phyloP scores from a whole-genome alignment of 2,113 vertebrate genomes.

The Myxocyprinus asiaticus region DNA sequence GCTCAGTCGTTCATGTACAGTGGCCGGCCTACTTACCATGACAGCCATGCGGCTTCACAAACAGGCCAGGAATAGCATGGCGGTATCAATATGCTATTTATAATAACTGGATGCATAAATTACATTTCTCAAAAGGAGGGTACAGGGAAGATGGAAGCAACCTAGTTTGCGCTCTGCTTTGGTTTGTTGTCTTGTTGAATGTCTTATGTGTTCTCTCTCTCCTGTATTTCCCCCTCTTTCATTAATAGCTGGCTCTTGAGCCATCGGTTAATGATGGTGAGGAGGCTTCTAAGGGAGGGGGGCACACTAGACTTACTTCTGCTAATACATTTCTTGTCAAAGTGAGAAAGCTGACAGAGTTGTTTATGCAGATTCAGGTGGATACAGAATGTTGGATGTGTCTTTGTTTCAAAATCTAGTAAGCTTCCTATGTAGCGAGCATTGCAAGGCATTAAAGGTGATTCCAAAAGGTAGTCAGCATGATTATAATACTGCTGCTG shows the following conservation, averaged over 20 bases:
- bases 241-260: constrained; percentile 50
- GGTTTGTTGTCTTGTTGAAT: constrained; percentile 57
- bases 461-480: no score
- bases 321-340: constrained; percentile 10
- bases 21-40: constrained; percentile 21
- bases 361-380: constrained; percentile 21
- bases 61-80: constrained; percentile 62
- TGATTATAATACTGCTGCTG: no score
- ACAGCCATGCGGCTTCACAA: constrained; percentile 63
- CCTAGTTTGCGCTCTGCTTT: constrained; percentile 59
- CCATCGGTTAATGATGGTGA: constrained; percentile 40
- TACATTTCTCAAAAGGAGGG: constrained; percentile 69
- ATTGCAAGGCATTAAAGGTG: no score
- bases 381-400: background rate
- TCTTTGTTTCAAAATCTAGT: no score
- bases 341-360: background rate
- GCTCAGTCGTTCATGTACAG: background rate
- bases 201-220: constrained; percentile 45
- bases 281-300: constrained; percentile 23
- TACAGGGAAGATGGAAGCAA: constrained; percentile 50
- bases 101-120: constrained; percentile 75
- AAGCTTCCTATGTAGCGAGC: no score
- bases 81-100: constrained; percentile 74
- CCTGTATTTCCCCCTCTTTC: constrained; percentile 38
- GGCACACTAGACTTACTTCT: constrained; percentile 5